Conservation (phyloP, 2,113 vertebrate genomes). For the Dicerorhinus sumatrensis region DNA sequence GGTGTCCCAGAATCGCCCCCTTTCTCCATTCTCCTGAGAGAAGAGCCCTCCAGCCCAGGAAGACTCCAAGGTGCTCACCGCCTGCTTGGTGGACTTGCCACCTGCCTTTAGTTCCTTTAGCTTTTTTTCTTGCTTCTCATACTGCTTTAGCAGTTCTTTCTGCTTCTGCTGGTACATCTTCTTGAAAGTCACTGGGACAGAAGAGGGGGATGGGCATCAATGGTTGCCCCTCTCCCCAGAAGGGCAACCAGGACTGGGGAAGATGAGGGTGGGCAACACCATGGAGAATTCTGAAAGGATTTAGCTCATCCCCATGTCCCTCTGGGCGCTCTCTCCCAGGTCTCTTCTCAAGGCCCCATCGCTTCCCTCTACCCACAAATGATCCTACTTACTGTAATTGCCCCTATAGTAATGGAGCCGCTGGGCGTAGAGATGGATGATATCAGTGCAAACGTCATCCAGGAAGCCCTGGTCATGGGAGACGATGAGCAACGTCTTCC, state of each 20-base stretch:
- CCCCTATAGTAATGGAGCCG: conserved; percentile 95
- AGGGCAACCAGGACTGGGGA: neutral
- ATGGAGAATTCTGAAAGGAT: neutral
- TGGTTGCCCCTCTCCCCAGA: neutral
- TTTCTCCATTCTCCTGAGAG: rapidly evolving
- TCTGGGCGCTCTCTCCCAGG: neutral
- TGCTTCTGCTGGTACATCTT: conserved; percentile 98
- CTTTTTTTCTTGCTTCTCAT: conserved; percentile 96
- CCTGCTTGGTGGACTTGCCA: conserved; percentile 95
- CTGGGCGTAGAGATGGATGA: conserved; percentile 93
- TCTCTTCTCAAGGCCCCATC: no score
- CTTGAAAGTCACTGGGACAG: conserved; percentile 93
- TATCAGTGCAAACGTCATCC: conserved; percentile 96
- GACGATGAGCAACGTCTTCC: conserved; percentile 95
- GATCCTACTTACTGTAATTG: conserved; percentile 91
- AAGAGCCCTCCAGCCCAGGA: neutral
- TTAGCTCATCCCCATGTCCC: neutral
- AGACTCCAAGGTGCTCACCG: conserved; percentile 85
- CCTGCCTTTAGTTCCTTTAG: conserved; percentile 95
- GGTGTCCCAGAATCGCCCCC: no score
- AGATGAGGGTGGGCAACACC: neutral
- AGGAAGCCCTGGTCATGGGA: conserved; percentile 97
- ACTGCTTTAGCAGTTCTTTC: conserved; percentile 94
- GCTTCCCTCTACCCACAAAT: rapidly evolving
- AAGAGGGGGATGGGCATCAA: neutral